Evolutionary conservation across 2,113 vertebrate species (phyloP).

Genomic region (Lucifuga dentata): DNA sequence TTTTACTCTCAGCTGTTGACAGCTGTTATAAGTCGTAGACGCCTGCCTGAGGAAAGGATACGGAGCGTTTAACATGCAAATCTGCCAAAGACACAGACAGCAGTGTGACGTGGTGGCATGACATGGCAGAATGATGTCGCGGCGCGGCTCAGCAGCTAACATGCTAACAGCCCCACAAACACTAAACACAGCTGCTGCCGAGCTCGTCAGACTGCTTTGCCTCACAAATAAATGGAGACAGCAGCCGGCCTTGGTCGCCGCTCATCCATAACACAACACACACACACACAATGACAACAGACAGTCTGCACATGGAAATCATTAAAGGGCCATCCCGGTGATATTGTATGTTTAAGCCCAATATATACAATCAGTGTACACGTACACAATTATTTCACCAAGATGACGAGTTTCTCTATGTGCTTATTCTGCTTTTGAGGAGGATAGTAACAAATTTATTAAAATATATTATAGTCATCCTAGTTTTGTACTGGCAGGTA

Average conservation of each 20-base stretch:
- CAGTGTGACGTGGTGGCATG: constrained; percentile 24
- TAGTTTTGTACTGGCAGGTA: too few relatives aligned
- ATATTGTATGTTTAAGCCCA: too few relatives aligned
- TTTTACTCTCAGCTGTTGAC: too few relatives aligned
- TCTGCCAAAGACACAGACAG: constrained; percentile 46
- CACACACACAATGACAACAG: constrained; percentile 1
- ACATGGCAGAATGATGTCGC: too few relatives aligned
- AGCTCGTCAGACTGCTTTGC: constrained; percentile 47
- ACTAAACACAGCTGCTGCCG: constrained; percentile 70
- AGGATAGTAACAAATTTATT: too few relatives aligned
- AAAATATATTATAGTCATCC: too few relatives aligned
- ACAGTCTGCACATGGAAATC: background rate
- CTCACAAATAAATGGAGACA: constrained; percentile 58
- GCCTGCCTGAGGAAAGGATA: constrained; percentile 34
- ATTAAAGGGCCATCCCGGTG: too few relatives aligned
- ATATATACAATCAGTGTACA: too few relatives aligned
- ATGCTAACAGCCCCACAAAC: constrained; percentile 60
- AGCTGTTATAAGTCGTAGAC: background rate
- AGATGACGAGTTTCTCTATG: too few relatives aligned
- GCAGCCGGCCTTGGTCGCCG: constrained; percentile 1
- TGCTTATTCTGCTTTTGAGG: too few relatives aligned
- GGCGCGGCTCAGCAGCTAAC: constrained; percentile 29
- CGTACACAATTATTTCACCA: too few relatives aligned
- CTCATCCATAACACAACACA: constrained; percentile 18
- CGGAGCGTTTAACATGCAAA: constrained; percentile 72